Evolutionary conservation across 2,888 invertebrate genomes (phyloP), one percentile per base, ranked within the genome.

Genomic region (Alitta virens): DNA sequence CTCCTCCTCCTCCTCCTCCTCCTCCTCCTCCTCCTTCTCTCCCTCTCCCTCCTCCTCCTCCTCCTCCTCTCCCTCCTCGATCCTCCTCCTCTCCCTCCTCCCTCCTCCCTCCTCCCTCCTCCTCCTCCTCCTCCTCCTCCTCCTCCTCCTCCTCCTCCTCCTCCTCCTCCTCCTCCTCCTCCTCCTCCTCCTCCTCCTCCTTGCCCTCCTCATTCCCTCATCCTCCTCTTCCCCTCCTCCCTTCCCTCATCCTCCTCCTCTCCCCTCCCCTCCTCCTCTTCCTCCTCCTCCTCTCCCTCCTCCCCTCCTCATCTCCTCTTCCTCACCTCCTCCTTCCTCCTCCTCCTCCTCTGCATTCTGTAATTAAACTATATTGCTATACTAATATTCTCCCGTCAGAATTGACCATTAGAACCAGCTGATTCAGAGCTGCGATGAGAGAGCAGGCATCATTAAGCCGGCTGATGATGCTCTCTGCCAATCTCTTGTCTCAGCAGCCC

Each of bases 21-120:
- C 55, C 26, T 25, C 55, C 26, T 18, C 55, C 21, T 38, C 27
- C 26, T 25, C 55, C 26, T 18, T 18, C 26, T 25, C 55, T 38
- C 18, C 21, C 38, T 55, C 55, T 38, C 33, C 38, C 55, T 55
- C 40, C 27, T 55, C 27, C 55, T 55, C 55, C 38, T 38, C 33
- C 38, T 55, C 55, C 55, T 55, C 55, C 55, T 55, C 27, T 38
- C 33, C 55, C 40, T 38, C 40, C 55, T 55, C 9, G 14, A 7
- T 55, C 55, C 27, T 12, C 9, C 18, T 33, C 12, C 33, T 21
- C 26, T 18, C 33, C n/a, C 5, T 25, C 40, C 40, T 23, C 18
- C 33, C 18, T 23, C 18, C 38, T 38, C 18, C 23, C 55, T 38
- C 21, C 40, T 23, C 5, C 18, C 18, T 18, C 40, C 40, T 27